Evolutionary conservation across 2,888 invertebrate genomes (phyloP), one percentile per base, ranked within the genome.

Genomic region (Ceramica pisi): DNA sequence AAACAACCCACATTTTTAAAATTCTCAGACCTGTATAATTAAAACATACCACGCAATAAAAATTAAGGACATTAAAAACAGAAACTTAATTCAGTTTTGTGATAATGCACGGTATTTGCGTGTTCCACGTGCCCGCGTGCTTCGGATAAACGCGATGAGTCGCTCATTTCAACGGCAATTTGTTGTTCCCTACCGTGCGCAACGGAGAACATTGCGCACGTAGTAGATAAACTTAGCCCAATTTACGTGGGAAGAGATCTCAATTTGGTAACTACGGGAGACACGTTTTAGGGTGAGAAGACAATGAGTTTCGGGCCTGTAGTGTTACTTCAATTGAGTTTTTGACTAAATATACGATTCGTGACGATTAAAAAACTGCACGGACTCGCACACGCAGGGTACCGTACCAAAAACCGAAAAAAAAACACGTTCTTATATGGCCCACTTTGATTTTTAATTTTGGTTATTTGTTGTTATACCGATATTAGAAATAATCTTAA

Each of bases 201-300:
- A 38, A 21, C 23, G 31, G 46, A 63, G 70, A 83, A 84, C 80
- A 82, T 80, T 80, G 86, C 80, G 81, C 87, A 87, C 88, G 88
- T 88, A 85, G 84, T 86, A 83, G 83, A 87, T 88, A 88, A 85
- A 87, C 83, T 75, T 63, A 44, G 75, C 59, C 67, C 75, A 82
- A 85, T 85, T 80, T 85, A 77, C 59, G 75, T 81, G 70, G 62
- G 57, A 81, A 71, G 71, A 81, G 71, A 81, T 83, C 81, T 81
- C 62, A 69, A 68, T 78, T 70, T 74, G 56, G 75, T 75, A 79
- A 75, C 59, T 67, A 67, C 56, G 53, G 44, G 48, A 21, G 44
- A 26, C 60, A 8, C 19, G 19, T 53, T 75, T 56, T n/a, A 12
- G 26, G n/a, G 50, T 8, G 38, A 7, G 19, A 38, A 50, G n/a